Evolutionary conservation across 2,888 invertebrate species (phyloP).

Genomic region (Plebejus argus): DNA sequence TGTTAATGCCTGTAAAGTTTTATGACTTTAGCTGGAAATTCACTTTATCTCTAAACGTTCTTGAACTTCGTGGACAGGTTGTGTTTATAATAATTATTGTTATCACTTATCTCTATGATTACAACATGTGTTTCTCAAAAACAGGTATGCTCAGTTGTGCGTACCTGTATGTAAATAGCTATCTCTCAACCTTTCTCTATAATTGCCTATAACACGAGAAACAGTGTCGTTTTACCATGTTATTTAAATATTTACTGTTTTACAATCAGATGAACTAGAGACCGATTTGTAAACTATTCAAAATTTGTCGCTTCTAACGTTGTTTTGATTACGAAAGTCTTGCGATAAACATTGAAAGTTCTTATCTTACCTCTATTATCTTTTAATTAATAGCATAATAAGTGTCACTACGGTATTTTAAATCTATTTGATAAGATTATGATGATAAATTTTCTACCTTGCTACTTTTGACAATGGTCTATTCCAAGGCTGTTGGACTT

Average conservation of each 20-base stretch:
- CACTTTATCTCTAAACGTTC: constrained; percentile 58
- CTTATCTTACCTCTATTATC: constrained; percentile 44
- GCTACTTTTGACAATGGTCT: background rate
- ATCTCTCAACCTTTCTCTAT: constrained; percentile 21
- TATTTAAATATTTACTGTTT: constrained; percentile 12
- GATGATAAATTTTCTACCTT: constrained; percentile 16
- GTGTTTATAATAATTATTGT: constrained; percentile 50
- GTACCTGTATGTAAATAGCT: constrained; percentile 12
- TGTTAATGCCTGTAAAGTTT: constrained; percentile 61
- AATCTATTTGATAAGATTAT: constrained; percentile 24
- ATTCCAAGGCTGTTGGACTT: background rate
- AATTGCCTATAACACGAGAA: constrained; percentile 20
- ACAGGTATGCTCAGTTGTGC: constrained; percentile 19
- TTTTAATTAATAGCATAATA: constrained; percentile 38
- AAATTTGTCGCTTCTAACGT: background rate
- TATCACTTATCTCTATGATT: constrained; percentile 39
- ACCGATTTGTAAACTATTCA: background rate
- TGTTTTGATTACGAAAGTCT: constrained; percentile 36
- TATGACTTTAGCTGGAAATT: constrained; percentile 62
- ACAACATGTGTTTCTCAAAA: constrained; percentile 5
- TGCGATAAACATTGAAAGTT: constrained; percentile 42
- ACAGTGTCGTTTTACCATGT: constrained; percentile 19
- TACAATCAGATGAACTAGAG: background rate
- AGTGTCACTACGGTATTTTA: constrained; percentile 20
- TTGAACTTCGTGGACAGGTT: constrained; percentile 51